Evolutionary conservation across 1,140 invertebrate genomes (phyloP).

Genomic region (Lycorma delicatula): DNA sequence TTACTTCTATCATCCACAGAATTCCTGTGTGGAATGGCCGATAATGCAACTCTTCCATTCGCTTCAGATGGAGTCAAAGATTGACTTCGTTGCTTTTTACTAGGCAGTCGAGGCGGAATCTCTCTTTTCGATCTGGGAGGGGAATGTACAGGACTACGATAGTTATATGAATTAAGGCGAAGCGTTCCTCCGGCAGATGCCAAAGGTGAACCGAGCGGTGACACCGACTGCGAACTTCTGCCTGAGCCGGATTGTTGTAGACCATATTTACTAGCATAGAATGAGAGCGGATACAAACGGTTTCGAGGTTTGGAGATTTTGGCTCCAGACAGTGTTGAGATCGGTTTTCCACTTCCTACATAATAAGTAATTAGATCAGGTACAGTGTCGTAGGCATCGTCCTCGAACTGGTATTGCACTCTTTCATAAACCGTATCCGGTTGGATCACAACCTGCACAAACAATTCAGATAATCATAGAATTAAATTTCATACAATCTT

Average conservation of each 20-base stretch:
- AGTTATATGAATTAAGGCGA: conserved; percentile 21
- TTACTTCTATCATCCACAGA: conserved; percentile 45
- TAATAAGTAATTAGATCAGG: conserved; percentile 91
- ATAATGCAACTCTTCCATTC: conserved; percentile 36
- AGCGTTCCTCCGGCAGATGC: conserved; percentile 29
- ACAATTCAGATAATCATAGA: too few species aligned
- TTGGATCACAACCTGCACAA: conserved; percentile 65
- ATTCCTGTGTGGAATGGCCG: conserved; percentile 28
- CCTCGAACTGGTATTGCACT: conserved; percentile 89
- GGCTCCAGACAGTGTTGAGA: conserved; percentile 79
- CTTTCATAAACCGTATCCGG: conserved; percentile 85
- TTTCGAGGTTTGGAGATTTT: conserved; percentile 70
- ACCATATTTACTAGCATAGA: conserved; percentile 52
- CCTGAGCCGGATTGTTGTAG: conserved; percentile 25
- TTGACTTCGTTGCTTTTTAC: conserved; percentile 58
- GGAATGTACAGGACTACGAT: conserved; percentile 38
- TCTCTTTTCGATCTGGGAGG: conserved; percentile 47
- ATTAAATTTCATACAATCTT: too few species aligned
- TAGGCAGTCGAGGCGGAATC: conserved; percentile 49
- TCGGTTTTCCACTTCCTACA: conserved; percentile 78
- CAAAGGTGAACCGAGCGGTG: conserved; percentile 26
- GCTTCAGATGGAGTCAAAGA: conserved; percentile 52
- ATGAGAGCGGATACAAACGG: conserved; percentile 55
- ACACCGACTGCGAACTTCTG: conserved; percentile 15
- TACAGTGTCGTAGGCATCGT: conserved; percentile 86